phyloP scores from a whole-genome alignment of 1,140 invertebrate genomes.

The Ditylenchus dipsaci region DNA sequence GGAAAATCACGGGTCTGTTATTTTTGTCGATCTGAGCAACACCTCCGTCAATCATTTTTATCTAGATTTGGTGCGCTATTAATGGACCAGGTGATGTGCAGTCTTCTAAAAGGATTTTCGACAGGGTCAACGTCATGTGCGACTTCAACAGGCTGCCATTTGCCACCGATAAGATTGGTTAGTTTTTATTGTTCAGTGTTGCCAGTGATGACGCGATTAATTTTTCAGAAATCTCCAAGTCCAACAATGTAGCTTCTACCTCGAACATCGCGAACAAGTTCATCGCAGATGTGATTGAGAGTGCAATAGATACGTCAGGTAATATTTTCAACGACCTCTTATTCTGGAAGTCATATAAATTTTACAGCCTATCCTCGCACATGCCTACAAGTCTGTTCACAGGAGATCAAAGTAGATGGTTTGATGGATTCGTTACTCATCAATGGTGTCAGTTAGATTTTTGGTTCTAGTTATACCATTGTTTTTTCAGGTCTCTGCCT shows the following conservation, averaged over 20 bases:
- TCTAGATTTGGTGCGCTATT: slow-evolving; percentile 15
- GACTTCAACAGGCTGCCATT: slow-evolving; percentile 12
- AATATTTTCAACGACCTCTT: neutral
- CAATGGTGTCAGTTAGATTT: slow-evolving; percentile 4
- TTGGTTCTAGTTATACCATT: neutral
- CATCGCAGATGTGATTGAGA: slow-evolving; percentile 21
- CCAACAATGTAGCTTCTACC: neutral
- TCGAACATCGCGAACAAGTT: neutral
- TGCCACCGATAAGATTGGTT: neutral
- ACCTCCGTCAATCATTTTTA: neutral
- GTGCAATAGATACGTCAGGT: slow-evolving; percentile 20
- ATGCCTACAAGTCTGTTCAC: slow-evolving; percentile 23
- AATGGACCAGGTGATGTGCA: slow-evolving; percentile 26
- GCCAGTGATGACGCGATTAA: neutral
- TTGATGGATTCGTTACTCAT: slow-evolving; percentile 9
- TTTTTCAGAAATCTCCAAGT: slow-evolving; percentile 5
- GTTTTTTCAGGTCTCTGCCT: slow-evolving; percentile 1
- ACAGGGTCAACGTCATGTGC: slow-evolving; percentile 19
- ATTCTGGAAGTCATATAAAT: neutral
- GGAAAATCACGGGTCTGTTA: neutral
- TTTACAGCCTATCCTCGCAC: slow-evolving; percentile 28
- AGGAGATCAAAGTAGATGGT: slow-evolving; percentile 25
- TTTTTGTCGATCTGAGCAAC: too few species aligned
- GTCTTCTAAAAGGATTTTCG: slow-evolving; percentile 18
- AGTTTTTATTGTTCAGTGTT: slow-evolving; percentile 6